Evolutionary conservation across 2,888 invertebrate genomes (phyloP), one percentile per base, ranked within the genome.

Genomic region (Phlogophora meticulosa): DNA sequence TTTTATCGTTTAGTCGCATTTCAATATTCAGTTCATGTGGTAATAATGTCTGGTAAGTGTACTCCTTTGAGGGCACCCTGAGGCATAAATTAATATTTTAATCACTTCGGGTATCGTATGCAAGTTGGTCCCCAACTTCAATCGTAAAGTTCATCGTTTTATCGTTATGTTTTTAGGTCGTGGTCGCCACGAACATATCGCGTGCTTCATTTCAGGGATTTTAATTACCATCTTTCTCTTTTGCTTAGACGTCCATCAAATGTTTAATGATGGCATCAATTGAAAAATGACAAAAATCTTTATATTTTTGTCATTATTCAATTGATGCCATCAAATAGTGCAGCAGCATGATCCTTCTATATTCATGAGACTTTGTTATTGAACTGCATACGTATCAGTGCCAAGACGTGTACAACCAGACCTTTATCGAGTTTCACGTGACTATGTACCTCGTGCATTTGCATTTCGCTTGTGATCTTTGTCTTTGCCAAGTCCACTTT

Each of bases 401-500:
- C 87, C 86, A 88, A 90, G 83, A 72, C 80, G 78, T 85, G 84
- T 80, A 78, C 72, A 62, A 61, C 72, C 69, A 81, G 84, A 86
- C 83, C 85, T 87, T 81, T 84, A 81, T 83, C 38, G 70, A 78
- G 77, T 70, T 82, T 83, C 87, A 88, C 87, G 85, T 86, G 87
- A 86, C 80, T 83, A 74, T 48, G 17, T 62, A 74, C 80, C 76
- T 72, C 76, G 83, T 81, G 80, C 76, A 80, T 78, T 84, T 85
- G 76, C 78, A 85, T 88, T 89, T 86, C 87, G 85, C 87, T 88
- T 87, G 84, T 86, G 85, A 85, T 88, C 83, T 72, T 70, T 71
- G 81, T 77, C 69, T 83, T 81, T 90, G 92, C 91, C 91, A 92
- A 91, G 83, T 85, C 79, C 67, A 89, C 91, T 92, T 92, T 92